Base-by-base conservation (phyloP, 2,888 invertebrate genomes). In the Dicyrtomina minuta region DNA sequence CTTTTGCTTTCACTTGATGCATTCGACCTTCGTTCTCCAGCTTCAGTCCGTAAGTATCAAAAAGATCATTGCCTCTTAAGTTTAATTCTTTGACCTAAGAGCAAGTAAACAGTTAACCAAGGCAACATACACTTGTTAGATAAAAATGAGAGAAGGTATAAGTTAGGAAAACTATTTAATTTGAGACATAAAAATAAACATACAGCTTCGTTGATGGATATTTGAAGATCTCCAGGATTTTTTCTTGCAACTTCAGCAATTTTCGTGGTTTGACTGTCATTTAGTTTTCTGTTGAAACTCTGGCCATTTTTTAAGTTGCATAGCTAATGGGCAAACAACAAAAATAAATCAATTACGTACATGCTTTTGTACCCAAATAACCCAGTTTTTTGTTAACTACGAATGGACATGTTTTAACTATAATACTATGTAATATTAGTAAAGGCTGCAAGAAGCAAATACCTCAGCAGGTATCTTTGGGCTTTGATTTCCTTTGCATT, bases 401-500 rank as follows among this genome's bases (percentile, higher is more conserved):
- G n/a, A n/a, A n/a, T n/a, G n/a, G n/a, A n/a, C n/a, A n/a, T n/a
- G n/a, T n/a, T n/a, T n/a, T n/a, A n/a, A n/a, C n/a, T n/a, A n/a
- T n/a, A n/a, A n/a, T n/a, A n/a, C n/a, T n/a, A n/a, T n/a, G n/a
- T n/a, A n/a, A n/a, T n/a, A n/a, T n/a, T n/a, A n/a, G n/a, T n/a
- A n/a, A n/a, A n/a, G n/a, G n/a, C n/a, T n/a, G n/a, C n/a, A n/a
- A n/a, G n/a, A n/a, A n/a, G n/a, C n/a, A 41, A 27, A 22, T 41
- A 68, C 68, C 53, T 68, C 68, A 4, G 60, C 68, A 5, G 68
- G 68, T n/a, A 68, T 49, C 43, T 68, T 68, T 10, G 68, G 68
- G n/a, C 22, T 46, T n/a, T 61, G 60, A 26, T 49, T 58, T 12
- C 67, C 68, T 22, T 61, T 68, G 24, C 49, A 41, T 24, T 68